Base-by-base conservation (phyloP, 2,113 vertebrate species). In the Callopanchax toddi region DNA sequence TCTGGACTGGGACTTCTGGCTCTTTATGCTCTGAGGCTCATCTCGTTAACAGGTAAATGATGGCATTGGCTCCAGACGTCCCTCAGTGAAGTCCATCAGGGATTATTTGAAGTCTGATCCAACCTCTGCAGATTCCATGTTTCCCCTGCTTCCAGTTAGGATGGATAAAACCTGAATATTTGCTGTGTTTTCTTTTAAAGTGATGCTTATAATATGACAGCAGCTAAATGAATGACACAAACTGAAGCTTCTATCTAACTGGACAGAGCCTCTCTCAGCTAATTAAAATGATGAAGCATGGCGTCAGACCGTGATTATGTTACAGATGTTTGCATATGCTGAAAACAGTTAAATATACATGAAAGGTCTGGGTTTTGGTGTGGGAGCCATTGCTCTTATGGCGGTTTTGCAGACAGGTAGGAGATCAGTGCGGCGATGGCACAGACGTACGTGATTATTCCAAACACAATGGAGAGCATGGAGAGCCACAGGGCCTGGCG, bases 401-500 rank as follows among this genome's bases (percentile, higher is more conserved):
- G 93, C 0, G 92, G 94, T 50, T 93, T 93, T 40, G 91, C 94
- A 5, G 95, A 94, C 70, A 96, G 89, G 87, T 95, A 95, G 65
- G 94, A 91, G 13, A 95, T 93, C 72, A 97, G 82, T 1, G 91
- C 94, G 15, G 93, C 90, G 64, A 95, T 89, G 45, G 94, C 94
- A 0, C 94, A 94, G 12, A 90, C 84, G 70, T 96, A 96, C 0
- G 90, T 95, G 54, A 96, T 92, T 83, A 95, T 89, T 11, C 94
- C 95, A 11, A 96, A 93, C 67, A 94, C 89, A 25, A 96, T 85
- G 39, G 95, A 94, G 23, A 96, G 87, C 77, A 95, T 91, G 0
- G 95, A 95, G 66, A 96, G 90, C 89, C 94, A 93, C 57, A 96
- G 93, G 44, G 95, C 92, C 53, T 92, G 93, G 57, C 93, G 91